Evolutionary conservation across 2,797 vertebrate species (phyloP).

Genomic region (Pteronotus mesoamericanus): DNA sequence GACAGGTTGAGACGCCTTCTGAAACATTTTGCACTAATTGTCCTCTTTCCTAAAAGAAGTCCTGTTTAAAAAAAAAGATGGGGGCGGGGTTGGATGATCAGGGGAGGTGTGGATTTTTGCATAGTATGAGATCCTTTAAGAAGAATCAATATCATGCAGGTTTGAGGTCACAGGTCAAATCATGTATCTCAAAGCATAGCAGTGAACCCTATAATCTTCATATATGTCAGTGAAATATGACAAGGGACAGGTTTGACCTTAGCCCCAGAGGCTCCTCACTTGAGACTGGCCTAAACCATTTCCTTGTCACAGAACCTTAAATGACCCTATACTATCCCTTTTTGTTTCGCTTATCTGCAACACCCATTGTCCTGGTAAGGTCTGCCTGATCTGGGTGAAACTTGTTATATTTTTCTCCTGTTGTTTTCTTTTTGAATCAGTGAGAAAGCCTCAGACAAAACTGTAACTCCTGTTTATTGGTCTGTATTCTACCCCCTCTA

Average conservation of each 20-base stretch:
- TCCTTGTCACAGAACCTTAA: background rate
- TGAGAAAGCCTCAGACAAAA: background rate
- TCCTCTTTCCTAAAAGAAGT: slow-evolving; percentile 52
- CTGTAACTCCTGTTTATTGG: background rate
- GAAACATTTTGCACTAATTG: slow-evolving; percentile 69
- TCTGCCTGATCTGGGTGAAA: background rate
- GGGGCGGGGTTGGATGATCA: too few species aligned
- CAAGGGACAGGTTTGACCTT: background rate
- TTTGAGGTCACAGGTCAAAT: background rate
- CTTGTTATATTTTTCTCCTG: background rate
- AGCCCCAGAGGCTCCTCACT: background rate
- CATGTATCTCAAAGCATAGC: background rate
- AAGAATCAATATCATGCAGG: background rate
- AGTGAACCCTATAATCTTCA: background rate
- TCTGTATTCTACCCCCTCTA: background rate
- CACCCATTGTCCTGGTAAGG: background rate
- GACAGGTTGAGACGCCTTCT: slow-evolving; percentile 74
- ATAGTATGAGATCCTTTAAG: background rate
- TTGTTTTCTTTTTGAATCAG: background rate
- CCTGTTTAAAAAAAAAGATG: slow-evolving; percentile 32
- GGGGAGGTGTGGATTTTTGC: background rate
- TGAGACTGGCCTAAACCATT: background rate
- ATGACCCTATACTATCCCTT: background rate
- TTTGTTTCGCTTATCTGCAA: background rate
- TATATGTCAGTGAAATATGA: background rate